Percentiles rank a stretch among this genome's conserved stretches.
Conservation (phyloP, 2,113 vertebrate species). For the Sebastes schlegelii region DNA sequence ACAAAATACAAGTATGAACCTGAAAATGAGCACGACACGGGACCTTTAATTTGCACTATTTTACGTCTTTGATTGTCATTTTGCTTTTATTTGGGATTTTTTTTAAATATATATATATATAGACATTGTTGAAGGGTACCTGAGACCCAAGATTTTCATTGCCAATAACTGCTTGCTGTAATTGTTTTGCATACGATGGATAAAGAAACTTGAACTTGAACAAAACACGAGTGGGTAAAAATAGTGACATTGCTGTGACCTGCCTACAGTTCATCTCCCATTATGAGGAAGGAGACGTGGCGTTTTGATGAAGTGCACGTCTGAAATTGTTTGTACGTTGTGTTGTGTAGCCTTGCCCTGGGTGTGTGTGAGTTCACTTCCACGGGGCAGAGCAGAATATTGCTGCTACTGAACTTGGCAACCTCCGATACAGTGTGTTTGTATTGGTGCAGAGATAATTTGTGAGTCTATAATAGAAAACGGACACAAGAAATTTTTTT, state of each 20-base stretch:
- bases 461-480: slow-evolving; percentile 4
- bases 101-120: too few species aligned
- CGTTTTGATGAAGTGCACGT: slow-evolving; percentile 7
- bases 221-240: background rate
- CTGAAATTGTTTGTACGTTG: slow-evolving; percentile 5
- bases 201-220: background rate
- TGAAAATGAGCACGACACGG: too few species aligned
- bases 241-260: background rate
- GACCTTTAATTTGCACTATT: too few species aligned
- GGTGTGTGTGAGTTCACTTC: slow-evolving; percentile 2
- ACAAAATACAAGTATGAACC: too few species aligned
- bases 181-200: too few species aligned
- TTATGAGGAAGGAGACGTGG: background rate
- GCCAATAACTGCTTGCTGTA: too few species aligned
- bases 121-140: too few species aligned
- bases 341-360: slow-evolving; percentile 12
- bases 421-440: background rate
- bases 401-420: slow-evolving; percentile 18
- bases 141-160: too few species aligned
- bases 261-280: background rate
- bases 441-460: background rate
- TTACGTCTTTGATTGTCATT: too few species aligned
- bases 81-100: too few species aligned
- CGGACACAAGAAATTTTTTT: background rate
- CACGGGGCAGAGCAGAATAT: slow-evolving; percentile 8